Evolutionary conservation across 2,888 invertebrate species (phyloP), one percentile per base, ranked within the genome.

Genomic region (Mythimna impura): DNA sequence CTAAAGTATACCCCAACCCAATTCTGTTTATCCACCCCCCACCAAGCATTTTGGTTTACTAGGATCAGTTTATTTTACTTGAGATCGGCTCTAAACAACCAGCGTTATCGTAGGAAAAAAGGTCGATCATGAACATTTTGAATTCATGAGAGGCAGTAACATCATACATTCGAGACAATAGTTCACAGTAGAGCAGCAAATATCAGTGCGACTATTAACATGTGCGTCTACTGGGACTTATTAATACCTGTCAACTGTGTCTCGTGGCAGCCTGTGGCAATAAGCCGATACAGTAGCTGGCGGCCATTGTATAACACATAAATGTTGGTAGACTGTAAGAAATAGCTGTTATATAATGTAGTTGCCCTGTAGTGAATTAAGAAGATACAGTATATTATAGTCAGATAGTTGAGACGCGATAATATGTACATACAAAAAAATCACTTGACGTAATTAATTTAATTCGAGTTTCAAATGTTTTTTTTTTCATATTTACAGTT

Each of bases 131-230:
- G 47, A 76, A 73, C 65, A 66, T 66, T 40, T 36, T 40, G 20
- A 66, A 76, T 66, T 76, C 36, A 66, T 66, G 36, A 20, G 30
- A 66, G 25, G 66, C 66, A 55, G 47, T 50, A 76, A 65, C 40
- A 12, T 76, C 22, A 30, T 76, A 36, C 30, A 22, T 30, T 12
- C 36, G 40, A 36, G 36, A 40, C 20, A 43, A 57, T 5, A 14
- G 22, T 40, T 6, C 76, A 14, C 66, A 57, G 57, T 14, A 66
- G 73, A 66, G 22, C 50, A 52, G 14, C 63, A 30, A 40, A 55
- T 63, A 62, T 34, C 57, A 58, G 71, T 47, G 63, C 43, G 52
- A 12, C n/a, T 58, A 52, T 63, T 34, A 52, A 34, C 57, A 58
- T 63, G 40, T 70, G 62, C 3, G 6, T 10, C 57, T 58, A 58